Base-by-base conservation (phyloP, 2,797 vertebrate species). In the Triplophysa bombifrons region DNA sequence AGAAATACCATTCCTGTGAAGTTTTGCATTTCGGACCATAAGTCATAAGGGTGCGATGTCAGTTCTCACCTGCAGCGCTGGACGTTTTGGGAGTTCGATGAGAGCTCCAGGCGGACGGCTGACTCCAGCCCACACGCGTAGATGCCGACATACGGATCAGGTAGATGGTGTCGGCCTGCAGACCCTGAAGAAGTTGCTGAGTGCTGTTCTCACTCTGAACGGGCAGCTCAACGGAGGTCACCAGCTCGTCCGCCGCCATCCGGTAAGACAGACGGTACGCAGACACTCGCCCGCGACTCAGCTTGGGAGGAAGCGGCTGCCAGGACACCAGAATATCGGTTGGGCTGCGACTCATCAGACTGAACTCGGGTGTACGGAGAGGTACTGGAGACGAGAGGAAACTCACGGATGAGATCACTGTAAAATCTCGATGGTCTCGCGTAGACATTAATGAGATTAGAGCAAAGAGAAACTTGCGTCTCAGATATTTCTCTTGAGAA, bases 361-460 rank as follows among this genome's bases (percentile, higher is more conserved):
- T 98, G 41, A 99, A 93, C 87, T 99, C 98, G 6, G 98, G 98
- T 19, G 96, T 96, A 84, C 97, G 95, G 82, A 99, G 89, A 20
- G 98, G 98, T 84, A 99, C 98, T 99, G 81, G 12, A 78, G n/a
- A 66, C 8, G 34, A 14, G 3, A 51, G 48, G 13, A 58, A 13
- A 25, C 48, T 1, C 3, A 30, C 30, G 4, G 30, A 30, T 30
- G 30, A 30, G 4, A 14, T 50, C 4, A 17, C 11, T 16, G 14
- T 50, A 16, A 16, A 16, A 50, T 14, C 12, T 50, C 48, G 1
- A 10, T 16, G 48, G 2, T 10, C 12, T 13, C 12, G 4, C 12
- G 0, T 46, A 46, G 44, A 46, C 12, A 46, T 48, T 3, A 48
- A 48, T 48, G 46, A 48, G 46, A 48, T 48, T 14, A 38, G 34